A percentile compares a stretch with the other conserved stretches of the same genome.
These are phyloP conservation scores for Tor tambroides DNA, from an alignment of 2,113 vertebrate genomes.

Conservation along the genomic window DNA sequence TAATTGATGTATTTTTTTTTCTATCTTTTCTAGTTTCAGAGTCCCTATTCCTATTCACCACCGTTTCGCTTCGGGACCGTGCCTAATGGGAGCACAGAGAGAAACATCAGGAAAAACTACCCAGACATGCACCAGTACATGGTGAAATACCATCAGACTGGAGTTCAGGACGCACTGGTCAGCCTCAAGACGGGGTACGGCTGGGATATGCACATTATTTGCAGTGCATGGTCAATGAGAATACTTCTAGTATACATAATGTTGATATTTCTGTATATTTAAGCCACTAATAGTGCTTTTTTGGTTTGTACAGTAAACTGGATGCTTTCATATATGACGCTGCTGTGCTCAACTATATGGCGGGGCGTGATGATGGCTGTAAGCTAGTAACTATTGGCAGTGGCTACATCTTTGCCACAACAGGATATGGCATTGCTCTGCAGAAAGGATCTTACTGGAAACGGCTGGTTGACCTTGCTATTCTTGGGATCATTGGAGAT, in stretches of 20 bases:
- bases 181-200: conserved; percentile 96
- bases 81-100: conserved; percentile 96
- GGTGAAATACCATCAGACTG: conserved; percentile 95
- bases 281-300: conserved; percentile 1
- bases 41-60: conserved; percentile 93
- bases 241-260: too few relatives aligned
- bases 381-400: conserved; percentile 98
- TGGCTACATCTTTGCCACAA: conserved; percentile 98
- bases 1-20: background rate
- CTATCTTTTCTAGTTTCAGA: conserved; percentile 85
- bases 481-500: conserved; percentile 96
- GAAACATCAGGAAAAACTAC: conserved; percentile 98
- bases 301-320: conserved; percentile 83
- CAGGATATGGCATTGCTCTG: conserved; percentile 94
- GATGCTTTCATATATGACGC: conserved; percentile 99
- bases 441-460: conserved; percentile 99
- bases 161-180: conserved; percentile 91
- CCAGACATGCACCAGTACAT: conserved; percentile 99
- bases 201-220: background rate
- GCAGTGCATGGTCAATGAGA: background rate
- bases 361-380: conserved; percentile 95
- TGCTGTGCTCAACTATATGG: conserved; percentile 97
- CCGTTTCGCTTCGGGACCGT: conserved; percentile 98
- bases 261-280: background rate
- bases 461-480: conserved; percentile 91